These are phyloP conservation scores for Pristionchus mayeri DNA, from an alignment of 2,888 invertebrate species.

Conservation along the genomic window DNA sequence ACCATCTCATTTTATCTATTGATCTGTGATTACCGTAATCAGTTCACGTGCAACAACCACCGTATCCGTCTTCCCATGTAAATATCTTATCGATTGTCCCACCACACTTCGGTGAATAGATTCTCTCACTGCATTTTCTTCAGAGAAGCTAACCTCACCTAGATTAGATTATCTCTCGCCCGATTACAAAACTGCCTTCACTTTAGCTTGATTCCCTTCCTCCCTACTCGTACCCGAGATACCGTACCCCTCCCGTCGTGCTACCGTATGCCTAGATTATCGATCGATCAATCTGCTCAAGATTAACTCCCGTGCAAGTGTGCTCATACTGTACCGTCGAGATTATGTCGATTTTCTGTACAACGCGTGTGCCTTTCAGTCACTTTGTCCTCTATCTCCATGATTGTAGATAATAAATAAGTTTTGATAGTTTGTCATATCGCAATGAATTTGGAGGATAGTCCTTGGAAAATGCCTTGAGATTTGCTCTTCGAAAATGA, in stretches of 20 bases:
- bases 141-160: conserved; percentile 6
- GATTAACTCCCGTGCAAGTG: conserved; percentile 24
- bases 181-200: background rate
- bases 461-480: background rate
- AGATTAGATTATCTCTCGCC: background rate
- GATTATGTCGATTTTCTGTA: conserved; percentile 35
- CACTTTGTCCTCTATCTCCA: background rate
- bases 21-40: conserved; percentile 31
- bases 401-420: conserved; percentile 30
- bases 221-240: background rate
- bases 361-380: conserved; percentile 5
- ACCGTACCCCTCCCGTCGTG: background rate
- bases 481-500: background rate
- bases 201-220: background rate
- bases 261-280: conserved; percentile 41
- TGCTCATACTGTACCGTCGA: conserved; percentile 41
- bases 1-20: conserved; percentile 27
- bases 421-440: background rate
- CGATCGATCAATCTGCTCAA: conserved; percentile 30
- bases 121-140: background rate
- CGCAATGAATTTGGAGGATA: background rate
- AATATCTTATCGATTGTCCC: conserved; percentile 3
- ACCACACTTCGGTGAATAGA: conserved; percentile 22
- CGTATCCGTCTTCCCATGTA: background rate
- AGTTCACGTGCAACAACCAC: conserved; percentile 9